Base-by-base conservation (phyloP, 2,888 invertebrate genomes). In the Ephialtes manifestator region DNA sequence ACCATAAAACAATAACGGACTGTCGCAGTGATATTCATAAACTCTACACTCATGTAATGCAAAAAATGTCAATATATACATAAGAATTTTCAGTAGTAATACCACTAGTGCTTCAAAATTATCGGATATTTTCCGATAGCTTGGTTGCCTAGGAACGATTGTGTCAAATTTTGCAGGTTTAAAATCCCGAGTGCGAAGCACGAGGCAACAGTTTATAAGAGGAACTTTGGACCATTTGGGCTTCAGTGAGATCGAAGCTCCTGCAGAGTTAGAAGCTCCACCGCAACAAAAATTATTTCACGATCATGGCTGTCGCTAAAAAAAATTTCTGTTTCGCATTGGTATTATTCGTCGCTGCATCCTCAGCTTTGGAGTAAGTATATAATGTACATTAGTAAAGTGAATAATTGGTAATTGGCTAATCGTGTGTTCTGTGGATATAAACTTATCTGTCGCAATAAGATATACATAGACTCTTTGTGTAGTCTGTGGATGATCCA, bases 341-440 rank as follows among this genome's bases (percentile, higher is more conserved):
- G 35, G n/a, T 71, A 24, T 5, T 63, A 5, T 51, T 71, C 15
- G 13, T 78, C 46, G 43, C 39, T 15, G 63, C 15, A 1, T 53
- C 63, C n/a, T 20, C 51, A 20, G 71, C 79, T 39, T 18, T 79
- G 46, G 63, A 71, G 79, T 79, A 63, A 79, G 79, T 78, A 58
- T 28, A 28, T 28, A n/a, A n/a, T 35, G 13, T 4, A 35, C 24
- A 39, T 15, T 13, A 11, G 24, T 51, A 15, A 15, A 58, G 13
- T n/a, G 1, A 55, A 24, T 31, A 18, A 35, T 31, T 13, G 20
- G 24, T 39, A 43, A 20, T 65, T 63, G n/a, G 7, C 15, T 15
- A 4, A 10, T n/a, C 15, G 24, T 20, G 39, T 10, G 43, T 68
- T 68, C 2, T 20, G 10, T 20, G 13, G 46, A 68, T 20, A 10